Percentiles rank a stretch among this genome's conserved stretches.
Evolutionary conservation across 2,888 invertebrate species (phyloP).

Genomic region (Ophonus ardosiacus): DNA sequence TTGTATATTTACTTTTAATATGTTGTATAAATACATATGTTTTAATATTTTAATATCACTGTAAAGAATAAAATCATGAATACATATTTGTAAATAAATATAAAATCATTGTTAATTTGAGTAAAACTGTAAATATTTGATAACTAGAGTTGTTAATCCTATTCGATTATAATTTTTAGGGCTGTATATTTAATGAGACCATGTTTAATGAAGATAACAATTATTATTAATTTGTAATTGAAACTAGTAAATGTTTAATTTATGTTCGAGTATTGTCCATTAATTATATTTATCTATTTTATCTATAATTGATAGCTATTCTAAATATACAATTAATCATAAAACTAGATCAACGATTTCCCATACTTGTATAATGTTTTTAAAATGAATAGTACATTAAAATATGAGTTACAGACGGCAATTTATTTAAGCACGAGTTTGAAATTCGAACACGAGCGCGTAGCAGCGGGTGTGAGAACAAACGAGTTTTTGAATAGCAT

Average conservation of each 20-base stretch:
- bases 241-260: background rate
- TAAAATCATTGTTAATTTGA: background rate
- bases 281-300: background rate
- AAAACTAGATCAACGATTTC: background rate
- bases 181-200: background rate
- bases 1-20: constrained; percentile 15
- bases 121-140: background rate
- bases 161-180: background rate
- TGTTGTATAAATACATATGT: constrained; percentile 8
- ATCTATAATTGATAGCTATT: background rate
- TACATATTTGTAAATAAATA: background rate
- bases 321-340: background rate
- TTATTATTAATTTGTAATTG: constrained; percentile 21
- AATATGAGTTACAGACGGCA: too few species aligned
- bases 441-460: too few species aligned
- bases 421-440: too few species aligned
- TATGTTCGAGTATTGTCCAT: background rate
- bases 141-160: background rate
- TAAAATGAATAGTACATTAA: too few species aligned
- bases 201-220: constrained; percentile 30
- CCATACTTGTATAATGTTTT: background rate
- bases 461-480: too few species aligned
- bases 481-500: too few species aligned
- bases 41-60: background rate
- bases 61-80: background rate